These are phyloP conservation scores for Ecliptopera silaceata DNA, from an alignment of 2,888 invertebrate species.

Conservation along the genomic window DNA sequence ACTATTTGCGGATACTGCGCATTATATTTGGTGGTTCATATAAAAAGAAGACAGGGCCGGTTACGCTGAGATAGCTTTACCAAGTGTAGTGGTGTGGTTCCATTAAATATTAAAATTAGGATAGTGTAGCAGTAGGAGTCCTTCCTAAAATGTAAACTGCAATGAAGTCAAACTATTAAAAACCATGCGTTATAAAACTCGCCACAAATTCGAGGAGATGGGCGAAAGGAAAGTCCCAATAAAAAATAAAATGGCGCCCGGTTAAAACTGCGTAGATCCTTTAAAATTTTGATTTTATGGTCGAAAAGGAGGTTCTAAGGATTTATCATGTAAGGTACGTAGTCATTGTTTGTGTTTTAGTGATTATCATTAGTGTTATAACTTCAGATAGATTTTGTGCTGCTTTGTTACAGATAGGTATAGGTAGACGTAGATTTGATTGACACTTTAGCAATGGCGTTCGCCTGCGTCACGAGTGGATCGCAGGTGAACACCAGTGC, in stretches of 20 bases:
- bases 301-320: constrained; percentile 46
- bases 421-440: neutral
- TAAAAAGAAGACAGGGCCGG: constrained; percentile 46
- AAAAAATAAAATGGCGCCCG: constrained; percentile 65
- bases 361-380: neutral
- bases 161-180: constrained; percentile 42
- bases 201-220: constrained; percentile 46
- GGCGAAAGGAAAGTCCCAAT: constrained; percentile 55
- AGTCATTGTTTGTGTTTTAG: constrained; percentile 26
- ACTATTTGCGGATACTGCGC: constrained; percentile 28
- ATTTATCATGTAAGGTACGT: constrained; percentile 58
- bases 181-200: constrained; percentile 46
- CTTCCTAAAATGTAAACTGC: constrained; percentile 49
- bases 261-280: constrained; percentile 56
- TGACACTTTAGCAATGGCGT: constrained; percentile 18
- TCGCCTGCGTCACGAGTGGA: constrained; percentile 12
- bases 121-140: constrained; percentile 22
- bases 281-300: constrained; percentile 42
- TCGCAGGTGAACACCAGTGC: constrained; percentile 22
- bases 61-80: constrained; percentile 51
- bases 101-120: constrained; percentile 25
- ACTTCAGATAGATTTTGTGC: constrained; percentile 27
- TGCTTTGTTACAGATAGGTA: constrained; percentile 33
- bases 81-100: constrained; percentile 58
- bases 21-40: constrained; percentile 39